Conservation (phyloP, 2,888 invertebrate species). For the Acronicta aceris region DNA sequence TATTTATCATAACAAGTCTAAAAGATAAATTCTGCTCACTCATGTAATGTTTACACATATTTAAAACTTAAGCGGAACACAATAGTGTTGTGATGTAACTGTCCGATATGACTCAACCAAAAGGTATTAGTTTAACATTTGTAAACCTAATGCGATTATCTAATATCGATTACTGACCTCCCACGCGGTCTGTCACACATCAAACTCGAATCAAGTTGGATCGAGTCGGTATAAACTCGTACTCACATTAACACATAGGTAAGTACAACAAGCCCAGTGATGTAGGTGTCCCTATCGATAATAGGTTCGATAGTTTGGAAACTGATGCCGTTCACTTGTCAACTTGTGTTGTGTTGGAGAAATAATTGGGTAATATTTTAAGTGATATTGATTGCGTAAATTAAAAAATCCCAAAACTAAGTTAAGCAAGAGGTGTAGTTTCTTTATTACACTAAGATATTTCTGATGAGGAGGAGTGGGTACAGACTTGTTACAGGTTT, state of each 20-base stretch:
- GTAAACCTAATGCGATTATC: slow-evolving; percentile 82
- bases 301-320: slow-evolving; percentile 64
- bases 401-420: too few species aligned
- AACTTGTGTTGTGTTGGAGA: slow-evolving; percentile 62
- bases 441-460: too few species aligned
- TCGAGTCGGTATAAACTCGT: slow-evolving; percentile 20
- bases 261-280: slow-evolving; percentile 59
- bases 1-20: slow-evolving; percentile 33
- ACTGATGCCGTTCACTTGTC: slow-evolving; percentile 66
- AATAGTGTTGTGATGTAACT: slow-evolving; percentile 62
- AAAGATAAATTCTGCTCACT: slow-evolving; percentile 31
- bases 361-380: slow-evolving; percentile 56
- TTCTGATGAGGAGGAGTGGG: too few species aligned
- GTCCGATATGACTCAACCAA: slow-evolving; percentile 74
- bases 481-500: too few species aligned
- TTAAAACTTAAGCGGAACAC: slow-evolving; percentile 30
- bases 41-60: slow-evolving; percentile 34
- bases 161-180: slow-evolving; percentile 82
- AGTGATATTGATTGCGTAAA: slow-evolving; percentile 15
- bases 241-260: slow-evolving; percentile 61
- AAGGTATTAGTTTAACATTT: slow-evolving; percentile 75
- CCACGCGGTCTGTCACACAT: slow-evolving; percentile 78
- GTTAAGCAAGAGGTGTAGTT: too few species aligned
- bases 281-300: slow-evolving; percentile 68
- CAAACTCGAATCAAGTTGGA: slow-evolving; percentile 55